Base-by-base conservation (phyloP, 2,888 invertebrate species). In the Adelognathus sp. region DNA sequence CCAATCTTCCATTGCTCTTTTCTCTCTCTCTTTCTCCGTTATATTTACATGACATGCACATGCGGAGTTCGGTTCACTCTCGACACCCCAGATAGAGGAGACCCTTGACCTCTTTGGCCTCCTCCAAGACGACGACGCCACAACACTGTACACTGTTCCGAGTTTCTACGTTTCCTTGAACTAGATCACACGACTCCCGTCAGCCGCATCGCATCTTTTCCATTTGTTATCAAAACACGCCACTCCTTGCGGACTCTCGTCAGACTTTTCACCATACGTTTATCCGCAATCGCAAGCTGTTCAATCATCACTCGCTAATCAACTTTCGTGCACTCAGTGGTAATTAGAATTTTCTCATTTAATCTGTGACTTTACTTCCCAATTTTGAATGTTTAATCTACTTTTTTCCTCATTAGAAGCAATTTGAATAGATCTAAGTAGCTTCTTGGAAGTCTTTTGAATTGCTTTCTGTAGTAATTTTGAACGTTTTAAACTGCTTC, bases 121-220 rank as follows among this genome's bases (percentile, higher is more conserved):
- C n/a, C 56, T 29, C 36, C 14, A 36, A 24, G 50, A 50, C 21
- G 41, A 14, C 52, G 18, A 6, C 9, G 11, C 27, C 4, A 33
- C 9, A 29, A 16, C 31, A 31, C 21, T 9, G 9, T 31, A 7
- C 9, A 33, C 36, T 46, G 11, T 31, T 24, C 46, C 14, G 14
- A 73, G 41, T 74, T 78, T 74, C 58, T 66, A 36, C 60, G 60
- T 73, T 70, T 64, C 78, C 78, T 78, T 70, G 70, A 78, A 74
- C 70, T 33, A 70, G 63, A 78, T 78, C 58, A 69, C 63, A 73
- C 61, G 4, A 56, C 56, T 44, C 18, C 46, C n/a, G 46, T 9
- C 21, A 2, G 44, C 44, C 21, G 24, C 21, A 21, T 18, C 41
- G 9, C 24, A 24, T 27, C 21, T 54, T 36, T 27, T 39, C 36